Evolutionary conservation across 2,113 vertebrate species (phyloP).

Genomic region (Chinchilla lanigera): DNA sequence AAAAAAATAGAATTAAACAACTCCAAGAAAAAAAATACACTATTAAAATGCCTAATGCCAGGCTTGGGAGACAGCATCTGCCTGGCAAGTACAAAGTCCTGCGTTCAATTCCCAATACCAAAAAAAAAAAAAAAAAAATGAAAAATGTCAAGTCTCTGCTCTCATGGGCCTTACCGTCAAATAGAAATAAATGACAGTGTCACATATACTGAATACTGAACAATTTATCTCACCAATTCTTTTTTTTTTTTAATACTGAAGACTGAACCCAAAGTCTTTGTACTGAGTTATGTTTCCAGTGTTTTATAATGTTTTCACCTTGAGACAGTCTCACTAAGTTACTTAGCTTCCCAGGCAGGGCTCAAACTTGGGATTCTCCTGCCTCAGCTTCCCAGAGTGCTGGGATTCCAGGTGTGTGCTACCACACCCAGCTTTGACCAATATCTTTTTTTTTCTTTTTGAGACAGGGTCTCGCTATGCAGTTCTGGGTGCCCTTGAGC

Average conservation of each 20-base stretch:
- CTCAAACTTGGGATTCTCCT: neutral
- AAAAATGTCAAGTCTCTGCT: neutral
- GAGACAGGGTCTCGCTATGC: too few relatives aligned
- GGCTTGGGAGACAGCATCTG: too few relatives aligned
- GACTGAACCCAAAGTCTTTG: neutral
- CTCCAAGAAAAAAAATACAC: too few relatives aligned
- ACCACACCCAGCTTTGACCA: neutral
- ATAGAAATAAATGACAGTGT: slow-evolving; percentile 5
- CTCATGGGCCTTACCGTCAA: neutral
- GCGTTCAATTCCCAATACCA: too few relatives aligned
- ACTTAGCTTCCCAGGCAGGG: neutral
- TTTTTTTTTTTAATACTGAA: neutral
- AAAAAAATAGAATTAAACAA: neutral
- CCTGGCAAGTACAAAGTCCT: too few relatives aligned
- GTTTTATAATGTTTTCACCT: neutral
- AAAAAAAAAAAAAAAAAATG: neutral
- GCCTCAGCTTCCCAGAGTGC: neutral
- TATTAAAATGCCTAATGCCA: too few relatives aligned
- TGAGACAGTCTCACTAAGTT: neutral
- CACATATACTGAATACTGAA: neutral
- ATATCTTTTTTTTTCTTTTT: too few relatives aligned
- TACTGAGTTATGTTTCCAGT: neutral
- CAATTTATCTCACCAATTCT: neutral
- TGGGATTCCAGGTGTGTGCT: neutral
- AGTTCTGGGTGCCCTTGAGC: too few relatives aligned